These are phyloP conservation scores for Tarsius wallacei DNA, from an alignment of 2,797 vertebrate species.

Conservation along the genomic window DNA sequence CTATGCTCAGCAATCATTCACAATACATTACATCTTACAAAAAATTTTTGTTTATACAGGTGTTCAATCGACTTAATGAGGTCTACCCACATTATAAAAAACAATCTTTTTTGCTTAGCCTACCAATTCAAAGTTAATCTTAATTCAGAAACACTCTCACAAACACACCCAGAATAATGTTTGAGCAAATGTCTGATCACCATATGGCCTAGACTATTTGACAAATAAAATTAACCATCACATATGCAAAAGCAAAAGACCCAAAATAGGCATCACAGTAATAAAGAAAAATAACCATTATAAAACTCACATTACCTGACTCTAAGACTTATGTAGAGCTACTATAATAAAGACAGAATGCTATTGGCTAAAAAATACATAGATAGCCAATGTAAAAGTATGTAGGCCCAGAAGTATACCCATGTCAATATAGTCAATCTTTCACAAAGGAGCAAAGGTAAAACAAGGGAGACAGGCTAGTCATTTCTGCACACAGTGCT, in stretches of 20 bases:
- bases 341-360: not conserved
- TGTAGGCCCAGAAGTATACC: not conserved
- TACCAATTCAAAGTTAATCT: not conserved
- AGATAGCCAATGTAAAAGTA: not conserved
- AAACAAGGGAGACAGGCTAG: not conserved
- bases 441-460: conserved; percentile 25
- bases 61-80: not conserved
- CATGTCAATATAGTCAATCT: not conserved
- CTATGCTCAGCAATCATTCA: not conserved
- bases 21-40: not conserved
- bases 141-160: not conserved
- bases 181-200: not conserved
- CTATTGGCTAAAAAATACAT: not conserved
- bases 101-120: not conserved
- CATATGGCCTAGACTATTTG: not conserved
- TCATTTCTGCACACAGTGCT: not conserved
- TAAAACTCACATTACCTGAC: not conserved
- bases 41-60: not conserved
- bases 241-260: not conserved
- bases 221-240: not conserved
- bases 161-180: not conserved
- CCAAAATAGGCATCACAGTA: not conserved
- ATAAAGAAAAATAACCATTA: not conserved
- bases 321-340: not conserved
- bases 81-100: not conserved